Conservation (phyloP, 2,797 vertebrate genomes). For the Phrynocephalus forsythii region DNA sequence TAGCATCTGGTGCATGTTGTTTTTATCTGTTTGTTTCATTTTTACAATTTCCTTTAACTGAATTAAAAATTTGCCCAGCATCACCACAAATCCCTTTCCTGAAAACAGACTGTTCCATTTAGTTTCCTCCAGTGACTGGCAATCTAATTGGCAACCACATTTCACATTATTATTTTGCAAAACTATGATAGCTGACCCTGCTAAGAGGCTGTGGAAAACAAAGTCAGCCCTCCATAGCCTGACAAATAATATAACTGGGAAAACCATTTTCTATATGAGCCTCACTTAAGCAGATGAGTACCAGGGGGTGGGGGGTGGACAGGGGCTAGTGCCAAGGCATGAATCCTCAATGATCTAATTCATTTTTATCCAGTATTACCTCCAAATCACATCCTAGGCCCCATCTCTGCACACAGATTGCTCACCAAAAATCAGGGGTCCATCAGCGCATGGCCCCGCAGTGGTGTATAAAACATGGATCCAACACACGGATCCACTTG, state of each 20-base stretch:
- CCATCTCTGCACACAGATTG: too few relatives aligned
- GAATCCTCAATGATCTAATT: too few relatives aligned
- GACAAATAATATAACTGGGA: background rate
- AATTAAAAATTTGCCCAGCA: background rate
- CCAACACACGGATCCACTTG: too few relatives aligned
- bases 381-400: too few relatives aligned
- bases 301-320: too few relatives aligned
- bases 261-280: background rate
- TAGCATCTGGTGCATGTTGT: too few relatives aligned
- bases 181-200: background rate
- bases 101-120: background rate
- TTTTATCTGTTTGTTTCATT: background rate
- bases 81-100: background rate
- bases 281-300: background rate
- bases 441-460: too few relatives aligned
- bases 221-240: background rate
- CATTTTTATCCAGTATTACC: too few relatives aligned
- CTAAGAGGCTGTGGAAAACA: background rate
- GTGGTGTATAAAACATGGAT: too few relatives aligned
- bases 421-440: too few relatives aligned
- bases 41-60: background rate
- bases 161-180: fast-evolving
- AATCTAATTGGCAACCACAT: background rate
- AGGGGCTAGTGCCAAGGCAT: too few relatives aligned
- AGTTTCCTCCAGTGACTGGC: background rate